Conservation (phyloP, 2,888 invertebrate genomes). For the Zhuqinia jingwanae region DNA sequence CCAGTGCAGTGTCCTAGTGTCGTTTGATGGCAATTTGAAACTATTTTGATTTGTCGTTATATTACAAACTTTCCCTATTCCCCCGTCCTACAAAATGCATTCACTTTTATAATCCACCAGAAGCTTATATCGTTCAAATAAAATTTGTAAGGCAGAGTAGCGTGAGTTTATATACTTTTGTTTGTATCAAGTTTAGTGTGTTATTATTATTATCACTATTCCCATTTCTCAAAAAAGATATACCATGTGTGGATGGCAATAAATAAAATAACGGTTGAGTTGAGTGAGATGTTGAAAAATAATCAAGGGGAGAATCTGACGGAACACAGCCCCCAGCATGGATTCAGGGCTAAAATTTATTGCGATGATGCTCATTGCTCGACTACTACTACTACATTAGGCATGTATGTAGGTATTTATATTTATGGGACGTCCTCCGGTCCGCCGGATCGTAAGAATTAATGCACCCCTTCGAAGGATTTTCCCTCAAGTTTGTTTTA, state of each 20-base stretch:
- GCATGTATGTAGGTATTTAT: too few species aligned
- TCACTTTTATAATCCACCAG: neutral
- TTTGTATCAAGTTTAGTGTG: neutral
- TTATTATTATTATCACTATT: too few species aligned
- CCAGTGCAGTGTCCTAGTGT: constrained; percentile 7
- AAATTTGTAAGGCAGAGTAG: neutral
- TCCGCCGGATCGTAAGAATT: constrained; percentile 1
- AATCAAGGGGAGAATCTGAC: constrained; percentile 29
- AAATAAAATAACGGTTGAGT: constrained; percentile 42
- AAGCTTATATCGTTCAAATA: neutral
- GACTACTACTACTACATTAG: neutral
- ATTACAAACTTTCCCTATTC: neutral
- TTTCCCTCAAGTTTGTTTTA: constrained; percentile 12
- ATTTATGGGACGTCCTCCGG: constrained; percentile 37
- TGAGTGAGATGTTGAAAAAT: constrained; percentile 48
- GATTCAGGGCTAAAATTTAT: constrained; percentile 36
- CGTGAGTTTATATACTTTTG: neutral
- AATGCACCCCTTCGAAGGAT: constrained; percentile 17
- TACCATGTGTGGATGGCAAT: constrained; percentile 25
- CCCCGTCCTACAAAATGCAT: neutral
- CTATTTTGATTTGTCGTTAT: constrained; percentile 25
- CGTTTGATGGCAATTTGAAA: constrained; percentile 23
- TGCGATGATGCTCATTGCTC: constrained; percentile 2
- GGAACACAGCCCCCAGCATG: constrained; percentile 28
- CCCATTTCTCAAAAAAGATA: neutral